Base-by-base conservation (phyloP, 2,888 invertebrate species). In the Macaria notata region DNA sequence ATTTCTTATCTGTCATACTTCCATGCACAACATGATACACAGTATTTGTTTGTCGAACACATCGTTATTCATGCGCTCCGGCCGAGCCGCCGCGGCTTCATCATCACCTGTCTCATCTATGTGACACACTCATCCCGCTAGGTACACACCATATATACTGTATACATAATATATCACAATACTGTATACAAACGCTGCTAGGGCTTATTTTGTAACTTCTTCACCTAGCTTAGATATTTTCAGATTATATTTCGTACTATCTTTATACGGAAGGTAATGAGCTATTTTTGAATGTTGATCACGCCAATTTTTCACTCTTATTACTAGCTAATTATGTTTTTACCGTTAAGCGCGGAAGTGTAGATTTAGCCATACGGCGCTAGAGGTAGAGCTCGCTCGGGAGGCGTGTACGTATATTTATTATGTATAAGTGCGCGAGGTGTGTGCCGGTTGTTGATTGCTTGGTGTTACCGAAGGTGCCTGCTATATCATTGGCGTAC, bases 401-500 rank as follows among this genome's bases (percentile, higher is more conserved):
- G 76, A 73, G 71, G 76, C 74, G 70, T 82, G 79, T 83, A 73
- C 74, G 79, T 79, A 80, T 81, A 77, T 79, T 77, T 79, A 78
- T 78, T 77, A 79, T 80, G 78, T 82, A 78, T 80, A 79, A 79
- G 79, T 71, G 63, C 58, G 42, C 69, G 69, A 62, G 65, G 69
- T 68, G 70, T 72, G 73, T 68, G 71, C 66, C 81, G 73, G 81
- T 81, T 81, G 79, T 80, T 79, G 88, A 92, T 90, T 87, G 86
- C 85, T 88, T 92, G 86, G 86, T 92, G 89, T 93, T 92, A 92
- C 92, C 86, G 91, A 94, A 97, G 98, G 97, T 98, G 94, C 98
- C 98, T 93, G 98, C 98, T 94, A 98, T 98, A 94, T 98, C 98
- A 93, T 95, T 98, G 94, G 98, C 98, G 93, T 98, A 98, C 94